phyloP scores from a whole-genome alignment of 2,113 vertebrate genomes.

The Mustela nigripes region DNA sequence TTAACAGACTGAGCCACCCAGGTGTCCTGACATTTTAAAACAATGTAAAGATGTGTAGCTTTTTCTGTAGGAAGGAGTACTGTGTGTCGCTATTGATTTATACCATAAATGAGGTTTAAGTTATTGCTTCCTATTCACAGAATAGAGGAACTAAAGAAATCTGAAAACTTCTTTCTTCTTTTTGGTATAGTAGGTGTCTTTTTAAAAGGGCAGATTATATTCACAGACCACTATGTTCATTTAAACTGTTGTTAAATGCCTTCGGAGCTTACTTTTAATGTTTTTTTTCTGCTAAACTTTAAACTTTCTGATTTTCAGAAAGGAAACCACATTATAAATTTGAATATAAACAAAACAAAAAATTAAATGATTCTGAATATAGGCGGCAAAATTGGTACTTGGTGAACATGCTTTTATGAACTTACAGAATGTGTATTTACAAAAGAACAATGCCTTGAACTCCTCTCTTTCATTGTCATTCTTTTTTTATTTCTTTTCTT shows the following conservation, averaged over 20 bases:
- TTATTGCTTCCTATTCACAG: conserved; percentile 82
- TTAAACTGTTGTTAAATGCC: conserved; percentile 34
- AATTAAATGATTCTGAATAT: conserved; percentile 45
- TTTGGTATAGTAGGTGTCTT: not conserved
- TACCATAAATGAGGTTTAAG: conserved; percentile 41
- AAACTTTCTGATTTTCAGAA: conserved; percentile 61
- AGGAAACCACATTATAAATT: conserved; percentile 37
- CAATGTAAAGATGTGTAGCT: conserved; percentile 35
- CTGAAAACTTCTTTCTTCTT: conserved; percentile 55
- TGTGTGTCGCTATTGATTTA: conserved; percentile 64
- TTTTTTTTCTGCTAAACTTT: conserved; percentile 50
- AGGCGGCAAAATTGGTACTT: conserved; percentile 15
- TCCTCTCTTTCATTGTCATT: not conserved
- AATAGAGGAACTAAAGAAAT: conserved; percentile 75
- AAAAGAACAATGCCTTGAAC: conserved; percentile 38
- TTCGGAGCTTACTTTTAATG: conserved; percentile 39
- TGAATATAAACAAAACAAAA: conserved; percentile 56
- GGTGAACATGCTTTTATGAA: conserved; percentile 48
- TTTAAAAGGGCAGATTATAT: conserved; percentile 45
- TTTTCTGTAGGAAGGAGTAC: conserved; percentile 79
- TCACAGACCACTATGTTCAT: not conserved
- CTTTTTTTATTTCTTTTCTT: not conserved
- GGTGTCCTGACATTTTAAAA: conserved; percentile 12
- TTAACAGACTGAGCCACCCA: not conserved
- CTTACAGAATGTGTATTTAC: not conserved